Evolutionary conservation across 2,113 vertebrate genomes (phyloP).

Genomic region (Bubo scandiacus): DNA sequence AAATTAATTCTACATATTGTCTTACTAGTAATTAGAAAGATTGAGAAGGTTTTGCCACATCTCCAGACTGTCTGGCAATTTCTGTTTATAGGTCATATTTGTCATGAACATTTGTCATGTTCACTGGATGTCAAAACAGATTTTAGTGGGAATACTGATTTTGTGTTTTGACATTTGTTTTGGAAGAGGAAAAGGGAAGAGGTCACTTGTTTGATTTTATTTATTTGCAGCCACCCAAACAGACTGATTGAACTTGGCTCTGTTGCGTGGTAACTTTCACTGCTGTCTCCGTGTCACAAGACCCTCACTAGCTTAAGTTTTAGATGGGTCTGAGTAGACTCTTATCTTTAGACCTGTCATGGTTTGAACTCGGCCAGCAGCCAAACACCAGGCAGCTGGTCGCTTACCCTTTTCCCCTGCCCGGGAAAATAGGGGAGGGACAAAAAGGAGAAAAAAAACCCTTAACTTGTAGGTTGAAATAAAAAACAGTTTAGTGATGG

Average conservation of each 20-base stretch:
- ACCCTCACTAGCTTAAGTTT: neutral
- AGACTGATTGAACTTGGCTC: neutral
- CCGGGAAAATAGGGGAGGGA: too few relatives aligned
- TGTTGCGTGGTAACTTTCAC: neutral
- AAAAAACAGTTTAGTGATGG: too few relatives aligned
- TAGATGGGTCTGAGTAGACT: neutral
- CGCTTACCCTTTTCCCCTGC: too few relatives aligned
- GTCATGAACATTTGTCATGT: neutral
- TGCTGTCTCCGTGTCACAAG: neutral
- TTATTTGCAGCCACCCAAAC: neutral
- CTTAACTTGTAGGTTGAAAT: too few relatives aligned
- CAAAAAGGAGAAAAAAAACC: too few relatives aligned
- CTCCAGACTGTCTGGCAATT: neutral
- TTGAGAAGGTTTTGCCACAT: neutral
- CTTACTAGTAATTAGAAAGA: neutral
- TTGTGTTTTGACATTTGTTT: constrained; percentile 28
- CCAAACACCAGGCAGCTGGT: too few relatives aligned
- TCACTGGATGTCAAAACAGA: neutral
- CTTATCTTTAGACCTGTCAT: neutral
- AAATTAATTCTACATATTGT: neutral
- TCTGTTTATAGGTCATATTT: neutral
- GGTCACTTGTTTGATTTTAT: neutral
- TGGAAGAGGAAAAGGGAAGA: constrained; percentile 14
- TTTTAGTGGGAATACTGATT: constrained; percentile 24
- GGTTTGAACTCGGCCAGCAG: too few relatives aligned